These are phyloP conservation scores for Augiades crinisus DNA, from an alignment of 2,888 invertebrate species.

Conservation along the genomic window DNA sequence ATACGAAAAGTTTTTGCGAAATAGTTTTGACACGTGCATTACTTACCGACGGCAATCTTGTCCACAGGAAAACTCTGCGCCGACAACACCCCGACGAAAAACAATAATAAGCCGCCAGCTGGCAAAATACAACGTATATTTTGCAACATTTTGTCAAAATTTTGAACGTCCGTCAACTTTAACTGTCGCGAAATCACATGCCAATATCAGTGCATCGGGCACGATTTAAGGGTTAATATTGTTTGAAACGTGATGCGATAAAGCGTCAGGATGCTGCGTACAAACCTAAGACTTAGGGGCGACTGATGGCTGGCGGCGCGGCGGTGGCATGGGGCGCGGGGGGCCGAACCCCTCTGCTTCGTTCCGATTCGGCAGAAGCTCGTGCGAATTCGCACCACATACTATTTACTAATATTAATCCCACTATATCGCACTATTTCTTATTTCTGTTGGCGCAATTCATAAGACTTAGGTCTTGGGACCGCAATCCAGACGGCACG, in stretches of 20 bases:
- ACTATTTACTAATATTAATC: conserved; percentile 23
- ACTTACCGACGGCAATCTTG: conserved; percentile 77
- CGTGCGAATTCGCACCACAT: conserved; percentile 30
- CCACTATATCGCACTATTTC: conserved; percentile 15
- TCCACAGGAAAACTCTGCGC: conserved; percentile 68
- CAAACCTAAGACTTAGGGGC: conserved; percentile 77
- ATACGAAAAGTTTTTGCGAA: conserved; percentile 8
- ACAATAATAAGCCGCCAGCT: conserved; percentile 56
- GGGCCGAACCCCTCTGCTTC: conserved; percentile 43
- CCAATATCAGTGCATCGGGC: conserved; percentile 30
- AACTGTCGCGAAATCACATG: conserved; percentile 37
- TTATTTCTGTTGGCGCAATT: conserved; percentile 8
- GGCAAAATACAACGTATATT: conserved; percentile 35
- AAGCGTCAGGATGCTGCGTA: conserved; percentile 68
- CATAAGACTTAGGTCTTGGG: conserved; percentile 1
- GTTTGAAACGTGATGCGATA: conserved; percentile 43
- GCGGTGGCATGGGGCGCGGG: conserved; percentile 60
- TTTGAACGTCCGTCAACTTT: conserved; percentile 10
- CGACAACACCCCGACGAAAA: conserved; percentile 49
- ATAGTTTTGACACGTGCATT: conserved; percentile 22
- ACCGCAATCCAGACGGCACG: background rate
- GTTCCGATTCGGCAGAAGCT: conserved; percentile 43
- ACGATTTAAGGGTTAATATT: conserved; percentile 37
- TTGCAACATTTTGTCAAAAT: conserved; percentile 32
- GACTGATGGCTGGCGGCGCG: conserved; percentile 63